Base-by-base conservation (phyloP, 2,113 vertebrate species). In the Alligator mississippiensis region DNA sequence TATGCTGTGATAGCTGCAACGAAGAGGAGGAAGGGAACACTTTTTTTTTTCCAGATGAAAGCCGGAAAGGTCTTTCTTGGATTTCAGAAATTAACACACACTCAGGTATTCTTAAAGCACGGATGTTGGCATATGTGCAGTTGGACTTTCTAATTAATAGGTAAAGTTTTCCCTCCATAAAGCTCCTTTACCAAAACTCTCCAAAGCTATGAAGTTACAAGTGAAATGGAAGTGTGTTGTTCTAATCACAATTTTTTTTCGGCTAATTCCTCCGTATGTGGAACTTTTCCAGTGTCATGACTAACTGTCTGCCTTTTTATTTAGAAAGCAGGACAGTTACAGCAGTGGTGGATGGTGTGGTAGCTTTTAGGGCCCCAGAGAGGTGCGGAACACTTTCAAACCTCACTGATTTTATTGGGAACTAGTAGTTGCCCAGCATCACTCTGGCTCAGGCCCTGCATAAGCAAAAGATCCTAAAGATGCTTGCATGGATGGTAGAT, bases 341-440 rank as follows among this genome's bases (percentile, higher is more conserved):
- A 57, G 12, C 80, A 62, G 22, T 1, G 62, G 30, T 61, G 87
- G 70, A 81, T 3, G 0, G 12, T 47, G 59, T 16, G 34, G 91
- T 77, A 47, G 54, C 15, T 81, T 47, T 5, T 15, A 61, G 76
- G 62, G n/a, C 6, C 47, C 60, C 34, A 24, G 85, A 70, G 30
- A 58, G 47, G 6, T 64, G 68, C 1, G 0, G 83, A 57, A 30
- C 0, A 0, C 80, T 61, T n/a, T 75, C 47, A 64, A 3, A 12
- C 66, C 22, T 75, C 4, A 5, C 13, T 25, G 7, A 16, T 2
- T 27, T n/a, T 4, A 12, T 22, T 58, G 22, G 27, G 85, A 15
- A 21, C 78, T 79, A 63, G 25, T 66, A 28, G 21, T 68, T 21
- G 22, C 63, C 47, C 27, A 2, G n/a, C 1, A 14, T 57, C 57